These are phyloP conservation scores for Drepana falcataria DNA, from an alignment of 2,888 invertebrate genomes.

Conservation along the genomic window DNA sequence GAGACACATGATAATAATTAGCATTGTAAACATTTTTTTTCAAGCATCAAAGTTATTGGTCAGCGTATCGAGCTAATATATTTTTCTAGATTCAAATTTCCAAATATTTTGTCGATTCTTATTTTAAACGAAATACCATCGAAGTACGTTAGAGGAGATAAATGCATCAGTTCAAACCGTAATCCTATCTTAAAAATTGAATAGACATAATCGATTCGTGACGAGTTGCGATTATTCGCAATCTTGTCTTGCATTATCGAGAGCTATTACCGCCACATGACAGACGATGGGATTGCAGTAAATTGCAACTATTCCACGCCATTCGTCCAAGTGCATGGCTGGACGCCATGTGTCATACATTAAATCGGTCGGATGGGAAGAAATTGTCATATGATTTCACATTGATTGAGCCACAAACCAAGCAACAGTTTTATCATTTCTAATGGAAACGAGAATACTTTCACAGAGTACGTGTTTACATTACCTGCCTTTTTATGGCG, in stretches of 20 bases:
- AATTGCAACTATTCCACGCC: conserved; percentile 26
- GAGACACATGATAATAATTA: too few relatives aligned
- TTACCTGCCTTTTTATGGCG: conserved; percentile 21
- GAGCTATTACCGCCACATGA: conserved; percentile 12
- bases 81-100: too few relatives aligned
- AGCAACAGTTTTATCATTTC: conserved; percentile 16
- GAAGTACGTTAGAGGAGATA: too few relatives aligned
- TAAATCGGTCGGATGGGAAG: conserved; percentile 14
- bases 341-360: conserved; percentile 22
- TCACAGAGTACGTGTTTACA: conserved; percentile 24
- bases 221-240: conserved; percentile 16
- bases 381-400: conserved; percentile 32
- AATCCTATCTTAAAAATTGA: neutral
- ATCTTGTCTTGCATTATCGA: neutral
- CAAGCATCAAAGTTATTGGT: too few relatives aligned
- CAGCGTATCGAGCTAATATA: too few relatives aligned
- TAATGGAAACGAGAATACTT: conserved; percentile 30
- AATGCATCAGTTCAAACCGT: neutral
- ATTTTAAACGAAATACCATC: too few relatives aligned
- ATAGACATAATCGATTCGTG: conserved; percentile 3
- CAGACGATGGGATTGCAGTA: conserved; percentile 26
- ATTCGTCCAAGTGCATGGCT: conserved; percentile 15
- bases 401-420: conserved; percentile 13
- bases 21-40: too few relatives aligned
- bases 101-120: too few relatives aligned